phyloP scores from a whole-genome alignment of 2,797 vertebrate genomes.

The Echiichthys vipera region DNA sequence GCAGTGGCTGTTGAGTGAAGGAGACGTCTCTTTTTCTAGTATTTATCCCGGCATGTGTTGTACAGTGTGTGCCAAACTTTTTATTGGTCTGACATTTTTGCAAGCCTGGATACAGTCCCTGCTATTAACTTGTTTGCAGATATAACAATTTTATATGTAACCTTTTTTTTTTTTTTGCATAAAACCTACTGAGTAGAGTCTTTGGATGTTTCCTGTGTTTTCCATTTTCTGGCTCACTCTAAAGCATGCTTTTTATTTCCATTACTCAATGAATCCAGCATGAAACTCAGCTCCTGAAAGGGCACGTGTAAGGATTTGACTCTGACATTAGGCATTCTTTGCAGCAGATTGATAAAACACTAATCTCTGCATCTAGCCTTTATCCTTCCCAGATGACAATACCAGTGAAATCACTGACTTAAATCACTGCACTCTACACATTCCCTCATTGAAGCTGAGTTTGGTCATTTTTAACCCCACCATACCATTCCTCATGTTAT shows the following conservation, averaged over 20 bases:
- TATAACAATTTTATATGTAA: not conserved
- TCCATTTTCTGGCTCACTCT: conserved; percentile 23
- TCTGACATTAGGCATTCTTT: conserved; percentile 15
- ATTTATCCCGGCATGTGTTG: conserved; percentile 1
- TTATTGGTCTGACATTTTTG: conserved; percentile 20
- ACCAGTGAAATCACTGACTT: conserved; percentile 23
- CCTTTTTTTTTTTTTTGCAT: conserved; percentile 39
- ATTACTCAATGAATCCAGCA: conserved; percentile 16
- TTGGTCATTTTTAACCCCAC: conserved; percentile 20
- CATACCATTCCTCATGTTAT: conserved; percentile 25
- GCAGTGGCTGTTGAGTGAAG: conserved; percentile 5
- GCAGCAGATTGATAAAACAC: conserved; percentile 40
- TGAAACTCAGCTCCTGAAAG: conserved; percentile 59
- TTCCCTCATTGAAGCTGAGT: conserved; percentile 50
- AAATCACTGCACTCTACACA: conserved; percentile 13
- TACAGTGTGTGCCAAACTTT: not conserved
- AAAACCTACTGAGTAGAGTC: conserved; percentile 17
- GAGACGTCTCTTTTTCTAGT: not conserved
- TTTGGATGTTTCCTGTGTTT: conserved; percentile 28
- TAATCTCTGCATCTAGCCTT: conserved; percentile 44
- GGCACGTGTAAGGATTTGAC: conserved; percentile 41
- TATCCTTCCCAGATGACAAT: conserved; percentile 18
- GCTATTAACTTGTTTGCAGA: not conserved
- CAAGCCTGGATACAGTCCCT: not conserved
- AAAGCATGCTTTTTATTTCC: conserved; percentile 54